Evolutionary conservation across 2,888 invertebrate genomes (phyloP), one percentile per base, ranked within the genome.

Genomic region (Diaprepes abbreviatus): DNA sequence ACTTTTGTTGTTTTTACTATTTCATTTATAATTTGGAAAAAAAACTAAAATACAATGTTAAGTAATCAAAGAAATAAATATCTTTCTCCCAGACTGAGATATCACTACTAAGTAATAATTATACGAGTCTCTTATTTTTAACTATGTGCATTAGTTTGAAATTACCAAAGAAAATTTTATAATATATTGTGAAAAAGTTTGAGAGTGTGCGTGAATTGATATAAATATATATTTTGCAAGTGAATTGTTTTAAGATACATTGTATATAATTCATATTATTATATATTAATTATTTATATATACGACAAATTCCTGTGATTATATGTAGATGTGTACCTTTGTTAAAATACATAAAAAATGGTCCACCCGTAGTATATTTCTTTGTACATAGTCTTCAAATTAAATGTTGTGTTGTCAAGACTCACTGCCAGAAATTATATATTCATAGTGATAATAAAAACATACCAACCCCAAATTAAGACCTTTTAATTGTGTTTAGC

Each of bases 331-430:
- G 48, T 60, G 60, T 50, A 48, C 60, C 36, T 31, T 48, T 50
- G 33, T 50, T 48, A 48, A 48, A 33, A 50, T 31, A 50, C 12
- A 50, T 35, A 21, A 48, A 60, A 45, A 31, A 33, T 59, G 59
- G 43, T 43, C 59, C 43, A 43, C 48, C 1, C 9, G 7, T 50
- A 50, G 28, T 10, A 14, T 28, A 16, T 50, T 16, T 16, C 45
- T 28, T 43, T 59, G 59, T 59, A 59, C 16, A 59, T 59, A 59
- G 35, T 35, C 35, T 19, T 19, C 35, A 31, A 17, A 48, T 33
- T 60, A 79, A 80, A 77, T 82, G 83, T 83, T 82, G 80, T 82
- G 82, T 80, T 80, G 82, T 83, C 82, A 80, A 79, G 82, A 79
- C 79, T 77, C 83, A 83, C 83, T 83, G 82, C 83, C 83, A 83